Evolutionary conservation across 2,888 invertebrate species (phyloP), one percentile per base, ranked within the genome.

Genomic region (Spodoptera exigua): DNA sequence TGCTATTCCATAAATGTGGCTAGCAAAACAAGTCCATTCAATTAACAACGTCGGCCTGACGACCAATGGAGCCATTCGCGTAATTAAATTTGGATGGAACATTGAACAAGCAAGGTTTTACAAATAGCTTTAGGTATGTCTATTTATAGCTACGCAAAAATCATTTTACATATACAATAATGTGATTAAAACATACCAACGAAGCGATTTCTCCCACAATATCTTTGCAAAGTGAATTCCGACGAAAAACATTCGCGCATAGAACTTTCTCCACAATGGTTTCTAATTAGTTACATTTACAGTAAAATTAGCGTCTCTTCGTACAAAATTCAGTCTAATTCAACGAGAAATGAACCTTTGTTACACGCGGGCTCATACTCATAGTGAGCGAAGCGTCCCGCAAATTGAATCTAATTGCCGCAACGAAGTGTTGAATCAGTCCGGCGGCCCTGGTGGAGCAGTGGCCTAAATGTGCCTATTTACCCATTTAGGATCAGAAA

Each of bases 321-420:
- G 71, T 71, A 74, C 74, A 58, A 70, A 84, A 82, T 83, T 86
- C 70, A 75, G 76, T 72, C 82, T 85, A 85, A 87, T 89, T 91
- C 80, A 70, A 70, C 82, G 78, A 88, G 84, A 89, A 90, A 86
- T 83, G 84, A 86, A 87, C 85, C 88, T 89, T 89, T 89, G 91
- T 91, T 88, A 86, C 80, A 79, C 80, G 82, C 81, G 79, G 70
- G 77, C 73, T 83, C 85, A 89, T 89, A 86, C 88, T 87, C 88
- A 88, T 89, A 89, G 88, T 76, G 82, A 80, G 85, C 81, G 69
- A 85, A 81, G 83, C 82, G 81, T 82, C 77, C 83, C 87, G 85
- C 89, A 92, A 93, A 93, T 93, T 92, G 92, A 89, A 89, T 89
- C 92, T 93, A 93, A 93, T 93, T 93, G 93, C 91, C 88, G 84